Evolutionary conservation across 2,888 invertebrate genomes (phyloP).

Genomic region (Bugulina stolonifera): DNA sequence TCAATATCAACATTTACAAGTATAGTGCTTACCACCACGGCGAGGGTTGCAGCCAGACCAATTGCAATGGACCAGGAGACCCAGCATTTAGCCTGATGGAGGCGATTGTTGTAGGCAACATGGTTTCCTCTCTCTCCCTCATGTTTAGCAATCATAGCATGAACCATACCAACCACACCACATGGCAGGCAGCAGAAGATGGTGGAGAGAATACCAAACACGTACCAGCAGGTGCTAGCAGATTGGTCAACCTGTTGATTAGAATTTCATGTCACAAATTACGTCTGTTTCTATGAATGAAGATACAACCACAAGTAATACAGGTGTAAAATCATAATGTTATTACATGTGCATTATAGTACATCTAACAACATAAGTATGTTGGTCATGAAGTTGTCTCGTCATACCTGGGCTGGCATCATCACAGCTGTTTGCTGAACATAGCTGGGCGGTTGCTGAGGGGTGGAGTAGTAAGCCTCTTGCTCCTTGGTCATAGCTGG

Average conservation of each 20-base stretch:
- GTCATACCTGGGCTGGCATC: too few species aligned
- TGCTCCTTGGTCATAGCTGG: neutral
- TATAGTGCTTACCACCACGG: neutral
- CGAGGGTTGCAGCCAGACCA: neutral
- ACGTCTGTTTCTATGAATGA: too few species aligned
- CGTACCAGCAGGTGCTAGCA: slow-evolving; percentile 18
- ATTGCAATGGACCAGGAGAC: neutral
- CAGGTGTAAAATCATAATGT: too few species aligned
- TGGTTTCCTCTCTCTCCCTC: slow-evolving; percentile 24
- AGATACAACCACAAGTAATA: too few species aligned
- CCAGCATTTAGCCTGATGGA: slow-evolving; percentile 19
- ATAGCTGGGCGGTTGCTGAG: neutral
- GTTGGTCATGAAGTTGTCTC: too few species aligned
- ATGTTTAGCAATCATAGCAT: slow-evolving; percentile 22
- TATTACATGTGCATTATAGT: neutral
- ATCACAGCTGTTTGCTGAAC: neutral
- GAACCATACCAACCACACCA: slow-evolving; percentile 18
- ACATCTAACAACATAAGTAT: neutral
- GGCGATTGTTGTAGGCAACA: neutral
- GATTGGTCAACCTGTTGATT: neutral
- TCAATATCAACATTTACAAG: too few species aligned
- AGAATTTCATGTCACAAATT: too few species aligned
- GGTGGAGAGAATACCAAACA: slow-evolving; percentile 7
- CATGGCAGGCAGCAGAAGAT: slow-evolving; percentile 25
- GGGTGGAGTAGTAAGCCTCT: neutral